Conservation (phyloP, 2,113 vertebrate species). For the Leucopsar rothschildi region DNA sequence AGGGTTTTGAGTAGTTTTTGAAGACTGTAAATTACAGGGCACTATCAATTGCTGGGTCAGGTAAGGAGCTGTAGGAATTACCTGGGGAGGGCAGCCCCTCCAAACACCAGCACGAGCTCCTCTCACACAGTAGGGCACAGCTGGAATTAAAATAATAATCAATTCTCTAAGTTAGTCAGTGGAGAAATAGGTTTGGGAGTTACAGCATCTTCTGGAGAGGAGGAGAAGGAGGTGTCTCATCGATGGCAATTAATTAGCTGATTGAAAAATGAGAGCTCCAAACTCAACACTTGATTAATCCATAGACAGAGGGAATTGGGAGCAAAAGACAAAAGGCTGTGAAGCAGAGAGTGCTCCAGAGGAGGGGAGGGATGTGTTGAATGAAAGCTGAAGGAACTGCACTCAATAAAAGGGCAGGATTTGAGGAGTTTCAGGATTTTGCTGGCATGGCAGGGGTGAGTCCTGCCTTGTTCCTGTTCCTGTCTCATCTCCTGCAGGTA, state of each 20-base stretch:
- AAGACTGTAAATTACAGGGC: background rate
- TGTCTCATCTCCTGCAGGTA: background rate
- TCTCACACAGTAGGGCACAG: background rate
- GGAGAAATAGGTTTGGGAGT: background rate
- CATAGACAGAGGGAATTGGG: background rate
- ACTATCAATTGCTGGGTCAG: background rate
- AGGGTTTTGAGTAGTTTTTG: background rate
- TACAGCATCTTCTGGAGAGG: background rate
- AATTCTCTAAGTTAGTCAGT: background rate
- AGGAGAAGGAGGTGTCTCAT: background rate
- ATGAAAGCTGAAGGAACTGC: background rate
- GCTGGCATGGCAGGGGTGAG: background rate
- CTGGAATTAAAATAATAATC: background rate
- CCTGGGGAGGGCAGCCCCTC: background rate
- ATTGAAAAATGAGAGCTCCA: background rate
- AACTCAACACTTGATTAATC: background rate
- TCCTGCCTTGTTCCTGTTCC: background rate
- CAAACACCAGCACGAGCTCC: background rate
- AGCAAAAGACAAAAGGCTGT: background rate
- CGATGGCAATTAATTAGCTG: background rate
- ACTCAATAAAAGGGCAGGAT: background rate
- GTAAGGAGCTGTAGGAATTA: background rate
- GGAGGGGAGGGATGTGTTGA: background rate
- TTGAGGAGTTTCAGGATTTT: background rate
- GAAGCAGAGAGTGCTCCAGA: background rate